Conservation (phyloP, 2,888 invertebrate genomes). For the Gari tellinella region DNA sequence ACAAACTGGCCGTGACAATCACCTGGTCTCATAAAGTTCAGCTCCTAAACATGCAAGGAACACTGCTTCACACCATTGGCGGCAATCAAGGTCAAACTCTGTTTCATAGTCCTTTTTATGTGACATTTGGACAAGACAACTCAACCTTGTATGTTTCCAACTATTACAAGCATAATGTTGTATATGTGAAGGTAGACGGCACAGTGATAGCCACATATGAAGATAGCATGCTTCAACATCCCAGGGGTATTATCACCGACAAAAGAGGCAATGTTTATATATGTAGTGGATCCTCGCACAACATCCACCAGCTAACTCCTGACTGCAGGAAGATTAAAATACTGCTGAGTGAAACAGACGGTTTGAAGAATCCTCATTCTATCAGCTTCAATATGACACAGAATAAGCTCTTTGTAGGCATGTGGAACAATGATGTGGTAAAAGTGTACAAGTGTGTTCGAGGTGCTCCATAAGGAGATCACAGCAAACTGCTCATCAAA, state of each 20-base stretch:
- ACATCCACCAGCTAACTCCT: constrained; percentile 2
- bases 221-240: background rate
- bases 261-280: background rate
- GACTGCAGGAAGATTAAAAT: constrained; percentile 1
- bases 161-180: background rate
- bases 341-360: constrained; percentile 1
- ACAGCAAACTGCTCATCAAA: too few species aligned
- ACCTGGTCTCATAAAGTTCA: background rate
- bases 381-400: background rate
- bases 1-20: background rate
- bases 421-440: background rate
- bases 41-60: background rate
- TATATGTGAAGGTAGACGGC: background rate
- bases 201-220: background rate
- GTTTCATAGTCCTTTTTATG: background rate
- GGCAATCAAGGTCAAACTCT: background rate
- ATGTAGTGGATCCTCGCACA: background rate
- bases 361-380: background rate
- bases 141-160: background rate
- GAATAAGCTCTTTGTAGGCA: background rate
- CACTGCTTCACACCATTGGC: background rate
- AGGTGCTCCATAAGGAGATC: too few species aligned
- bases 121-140: background rate
- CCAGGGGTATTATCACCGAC: background rate
- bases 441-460: too few species aligned